Evolutionary conservation across 2,888 invertebrate species (phyloP).

Genomic region (Caenorhabditis sp.): DNA sequence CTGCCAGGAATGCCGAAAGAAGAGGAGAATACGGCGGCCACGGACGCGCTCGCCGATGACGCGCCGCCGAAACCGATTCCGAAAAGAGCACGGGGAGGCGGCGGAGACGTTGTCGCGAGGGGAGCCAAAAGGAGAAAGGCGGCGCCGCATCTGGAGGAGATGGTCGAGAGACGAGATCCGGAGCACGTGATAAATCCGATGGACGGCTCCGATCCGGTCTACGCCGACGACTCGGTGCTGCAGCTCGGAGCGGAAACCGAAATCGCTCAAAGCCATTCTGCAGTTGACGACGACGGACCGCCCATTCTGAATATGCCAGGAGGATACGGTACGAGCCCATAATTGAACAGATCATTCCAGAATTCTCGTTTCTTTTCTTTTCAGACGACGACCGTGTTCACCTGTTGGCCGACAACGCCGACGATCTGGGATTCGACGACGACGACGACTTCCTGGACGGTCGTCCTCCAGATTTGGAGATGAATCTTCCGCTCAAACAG

Average conservation of each 20-base stretch:
- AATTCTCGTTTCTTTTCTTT: too few species aligned
- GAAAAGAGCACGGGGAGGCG: conserved; percentile 6
- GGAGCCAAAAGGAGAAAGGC: conserved; percentile 27
- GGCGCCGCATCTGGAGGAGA: conserved; percentile 27
- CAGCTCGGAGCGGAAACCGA: conserved; percentile 36
- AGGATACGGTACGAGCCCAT: conserved; percentile 5
- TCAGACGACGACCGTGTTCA: conserved; percentile 20
- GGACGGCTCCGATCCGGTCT: not conserved
- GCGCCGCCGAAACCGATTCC: not conserved
- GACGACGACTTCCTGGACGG: conserved; percentile 39
- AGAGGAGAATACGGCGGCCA: too few species aligned
- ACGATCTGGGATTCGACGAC: conserved; percentile 27
- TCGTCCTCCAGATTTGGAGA: conserved; percentile 33
- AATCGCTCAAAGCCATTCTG: not conserved
- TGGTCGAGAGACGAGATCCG: not conserved
- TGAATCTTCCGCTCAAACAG: conserved; percentile 22
- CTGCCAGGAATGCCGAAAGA: conserved; percentile 43
- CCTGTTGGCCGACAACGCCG: conserved; percentile 12
- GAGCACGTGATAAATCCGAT: too few species aligned
- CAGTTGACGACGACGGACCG: conserved; percentile 39
- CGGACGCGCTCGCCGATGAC: not conserved
- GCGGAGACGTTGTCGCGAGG: not conserved
- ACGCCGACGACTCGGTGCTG: conserved; percentile 12
- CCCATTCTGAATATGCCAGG: conserved; percentile 24
- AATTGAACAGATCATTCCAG: too few species aligned